phyloP scores from a whole-genome alignment of 1,140 invertebrate species.

The Halyomorpha halys region DNA sequence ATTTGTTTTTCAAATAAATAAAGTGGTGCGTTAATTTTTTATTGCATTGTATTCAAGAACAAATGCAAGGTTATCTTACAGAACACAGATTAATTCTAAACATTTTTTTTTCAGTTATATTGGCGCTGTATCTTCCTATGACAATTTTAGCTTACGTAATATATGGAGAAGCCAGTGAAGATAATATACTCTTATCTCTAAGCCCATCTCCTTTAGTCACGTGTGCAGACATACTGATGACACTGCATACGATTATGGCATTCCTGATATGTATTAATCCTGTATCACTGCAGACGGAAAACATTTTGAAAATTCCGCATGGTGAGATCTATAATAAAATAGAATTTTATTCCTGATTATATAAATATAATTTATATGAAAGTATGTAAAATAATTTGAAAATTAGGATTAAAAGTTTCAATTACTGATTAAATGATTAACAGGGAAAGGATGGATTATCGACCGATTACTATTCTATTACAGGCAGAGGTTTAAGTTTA shows the following conservation, averaged over 20 bases:
- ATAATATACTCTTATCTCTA: slow-evolving; percentile 45
- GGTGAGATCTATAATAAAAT: no score
- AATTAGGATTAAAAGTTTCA: no score
- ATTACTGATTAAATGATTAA: no score
- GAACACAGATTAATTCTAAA: background rate
- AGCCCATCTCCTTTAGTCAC: slow-evolving; percentile 39
- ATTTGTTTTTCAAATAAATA: no score
- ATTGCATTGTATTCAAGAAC: no score
- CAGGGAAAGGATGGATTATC: no score
- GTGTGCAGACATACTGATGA: slow-evolving; percentile 47
- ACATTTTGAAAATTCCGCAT: slow-evolving; percentile 49
- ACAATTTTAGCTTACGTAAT: slow-evolving; percentile 46
- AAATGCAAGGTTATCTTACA: no score
- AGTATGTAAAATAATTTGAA: background rate
- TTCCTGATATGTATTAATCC: slow-evolving; percentile 57
- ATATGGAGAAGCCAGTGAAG: slow-evolving; percentile 44
- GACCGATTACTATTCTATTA: no score
- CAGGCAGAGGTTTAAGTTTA: no score
- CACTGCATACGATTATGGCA: slow-evolving; percentile 48
- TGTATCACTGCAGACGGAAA: slow-evolving; percentile 56
- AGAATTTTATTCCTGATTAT: no score
- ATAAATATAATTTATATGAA: no score
- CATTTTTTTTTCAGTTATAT: slow-evolving; percentile 41
- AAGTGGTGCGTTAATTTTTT: no score
- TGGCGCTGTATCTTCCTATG: slow-evolving; percentile 47